Evolutionary conservation across 2,113 vertebrate genomes (phyloP), one percentile per base, ranked within the genome.

Genomic region (Drymodes brunneopygia): DNA sequence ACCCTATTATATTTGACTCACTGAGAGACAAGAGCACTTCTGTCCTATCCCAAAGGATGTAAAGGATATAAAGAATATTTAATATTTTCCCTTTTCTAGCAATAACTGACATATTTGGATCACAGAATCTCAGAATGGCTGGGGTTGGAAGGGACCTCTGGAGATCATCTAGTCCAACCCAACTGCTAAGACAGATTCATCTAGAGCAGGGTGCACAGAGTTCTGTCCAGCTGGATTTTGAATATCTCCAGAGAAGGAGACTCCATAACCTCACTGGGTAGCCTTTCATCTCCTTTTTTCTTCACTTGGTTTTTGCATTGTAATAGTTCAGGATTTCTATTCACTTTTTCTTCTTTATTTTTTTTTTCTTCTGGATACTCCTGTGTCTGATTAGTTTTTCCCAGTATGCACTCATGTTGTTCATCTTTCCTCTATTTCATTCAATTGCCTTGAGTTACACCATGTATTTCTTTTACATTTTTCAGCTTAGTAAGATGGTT

Each of bases 231-330:
- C 17, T 51, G 20, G 33, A 33, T 58, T 79, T 45, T 31, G 11
- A 72, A 8, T 29, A 51, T 45, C 22, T 61, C 11, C 8, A 17
- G 50, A 51, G 21, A 47, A 42, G 14, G 20, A 72, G 9, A 65
- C 12, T 65, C 17, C 21, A 65, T 5, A 45, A 38, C 28, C 24
- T 45, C 0, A 0, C 21, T 65, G 45, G 8, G 20, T 15, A 72
- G 29, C 5, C n/a, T 79, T 81, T 66, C 2, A 42, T 16, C 36
- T 75, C 7, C 15, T 82, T 80, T 50, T 31, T 3, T 70, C 16
- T 65, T 60, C 1, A 15, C 56, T 21, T 56, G 21, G 19, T 45
- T 85, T 90, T 73, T 47, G 36, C 48, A 18, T 12, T 54, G 15
- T n/a, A 48, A 79, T 51, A 9, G 62, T 79, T 70, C 51, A 44